Evolutionary conservation across 2,797 vertebrate species (phyloP).

Genomic region (Gambelia wislizenii): DNA sequence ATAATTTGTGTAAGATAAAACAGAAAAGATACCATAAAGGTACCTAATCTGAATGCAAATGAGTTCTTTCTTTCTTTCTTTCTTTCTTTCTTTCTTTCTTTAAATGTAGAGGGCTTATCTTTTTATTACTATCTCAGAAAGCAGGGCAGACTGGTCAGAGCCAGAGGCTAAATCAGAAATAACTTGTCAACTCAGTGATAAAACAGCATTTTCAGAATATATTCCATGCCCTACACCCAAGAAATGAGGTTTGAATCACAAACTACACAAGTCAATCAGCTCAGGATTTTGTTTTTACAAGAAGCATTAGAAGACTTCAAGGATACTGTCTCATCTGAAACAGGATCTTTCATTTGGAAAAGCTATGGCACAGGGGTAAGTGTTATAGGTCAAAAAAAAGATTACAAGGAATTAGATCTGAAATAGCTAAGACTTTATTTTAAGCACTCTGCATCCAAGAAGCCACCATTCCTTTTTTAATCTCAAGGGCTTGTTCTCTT

Average conservation of each 20-base stretch:
- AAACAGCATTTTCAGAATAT: conserved; percentile 52
- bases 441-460: neutral
- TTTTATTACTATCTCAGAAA: conserved; percentile 62
- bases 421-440: neutral
- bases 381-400: neutral
- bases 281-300: conserved; percentile 43
- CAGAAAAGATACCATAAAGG: conserved; percentile 40
- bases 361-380: neutral
- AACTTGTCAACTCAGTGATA: conserved; percentile 60
- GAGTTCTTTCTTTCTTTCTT: too few relatives aligned
- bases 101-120: conserved; percentile 50
- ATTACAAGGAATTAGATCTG: neutral
- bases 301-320: conserved; percentile 39
- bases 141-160: conserved; percentile 54
- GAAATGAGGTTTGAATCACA: conserved; percentile 50
- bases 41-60: conserved; percentile 65
- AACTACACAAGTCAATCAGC: conserved; percentile 53
- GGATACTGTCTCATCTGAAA: conserved; percentile 35
- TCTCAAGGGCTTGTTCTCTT: neutral
- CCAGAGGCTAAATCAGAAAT: conserved; percentile 65
- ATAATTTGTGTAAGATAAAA: conserved; percentile 61
- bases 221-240: conserved; percentile 49
- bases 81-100: too few relatives aligned
- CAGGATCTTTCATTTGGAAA: conserved; percentile 21
- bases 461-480: neutral